These are phyloP conservation scores for Rhynchonema sp. DNA, from an alignment of 2,888 invertebrate species.

Conservation along the genomic window DNA sequence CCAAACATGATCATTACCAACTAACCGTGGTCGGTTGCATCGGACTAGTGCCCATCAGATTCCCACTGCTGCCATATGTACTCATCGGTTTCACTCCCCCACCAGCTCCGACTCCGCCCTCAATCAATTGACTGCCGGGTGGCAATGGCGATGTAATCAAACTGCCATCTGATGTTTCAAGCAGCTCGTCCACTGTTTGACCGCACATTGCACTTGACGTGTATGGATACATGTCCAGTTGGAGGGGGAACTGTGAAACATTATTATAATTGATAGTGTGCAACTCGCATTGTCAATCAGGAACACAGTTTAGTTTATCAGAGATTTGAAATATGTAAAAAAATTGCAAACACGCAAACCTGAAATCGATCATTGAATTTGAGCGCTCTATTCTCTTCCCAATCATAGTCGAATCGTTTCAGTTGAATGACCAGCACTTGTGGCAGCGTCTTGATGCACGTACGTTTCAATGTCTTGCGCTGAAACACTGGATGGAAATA, in stretches of 20 bases:
- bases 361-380: constrained; percentile 38
- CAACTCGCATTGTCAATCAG: no score
- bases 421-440: constrained; percentile 37
- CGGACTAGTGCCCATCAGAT: neutral
- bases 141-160: no score
- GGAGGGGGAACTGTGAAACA: constrained; percentile 33
- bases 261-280: neutral
- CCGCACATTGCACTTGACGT: constrained; percentile 34
- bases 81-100: neutral
- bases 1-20: no score
- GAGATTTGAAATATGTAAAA: no score
- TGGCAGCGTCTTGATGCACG: constrained; percentile 36
- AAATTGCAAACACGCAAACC: no score
- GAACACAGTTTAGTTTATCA: no score
- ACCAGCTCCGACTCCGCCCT: no score
- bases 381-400: constrained; percentile 35
- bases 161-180: constrained; percentile 9
- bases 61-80: neutral
- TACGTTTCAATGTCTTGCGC: constrained; percentile 36
- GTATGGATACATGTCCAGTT: constrained; percentile 36
- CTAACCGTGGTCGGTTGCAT: neutral
- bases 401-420: constrained; percentile 38
- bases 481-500: no score
- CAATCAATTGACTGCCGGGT: no score
- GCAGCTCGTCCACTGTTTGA: constrained; percentile 1